A percentile compares a stretch with the other conserved stretches of the same genome.
Evolutionary conservation across 2,113 vertebrate genomes (phyloP).

Genomic region (Nesoenas mayeri): DNA sequence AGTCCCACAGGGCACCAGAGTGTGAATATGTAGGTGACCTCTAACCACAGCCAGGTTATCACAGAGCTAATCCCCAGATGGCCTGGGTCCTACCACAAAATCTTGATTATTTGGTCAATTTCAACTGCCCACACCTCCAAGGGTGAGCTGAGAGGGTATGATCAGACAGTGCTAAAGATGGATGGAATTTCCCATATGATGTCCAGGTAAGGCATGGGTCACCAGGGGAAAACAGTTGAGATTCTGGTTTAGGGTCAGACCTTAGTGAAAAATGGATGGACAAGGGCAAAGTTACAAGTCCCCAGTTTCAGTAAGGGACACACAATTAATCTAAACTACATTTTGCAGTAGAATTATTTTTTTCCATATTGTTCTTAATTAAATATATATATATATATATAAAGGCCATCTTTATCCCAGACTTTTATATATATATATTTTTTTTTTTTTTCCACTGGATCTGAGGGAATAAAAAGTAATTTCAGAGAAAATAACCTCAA

Average conservation of each 20-base stretch:
- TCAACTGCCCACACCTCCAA: background rate
- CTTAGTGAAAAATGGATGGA: background rate
- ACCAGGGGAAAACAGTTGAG: background rate
- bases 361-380: background rate
- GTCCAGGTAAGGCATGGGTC: background rate
- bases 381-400: no score
- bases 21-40: background rate
- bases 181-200: background rate
- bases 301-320: background rate
- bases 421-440: no score
- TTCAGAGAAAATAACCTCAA: background rate
- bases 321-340: background rate
- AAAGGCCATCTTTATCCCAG: rapidly evolving
- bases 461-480: background rate
- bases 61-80: background rate
- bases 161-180: background rate
- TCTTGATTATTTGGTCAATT: background rate
- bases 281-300: background rate
- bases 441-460: background rate
- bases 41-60: background rate
- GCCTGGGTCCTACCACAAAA: background rate
- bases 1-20: background rate
- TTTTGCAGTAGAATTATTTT: background rate
- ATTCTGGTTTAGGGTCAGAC: background rate
- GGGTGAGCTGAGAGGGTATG: background rate